Percentiles rank a stretch among this genome's conserved stretches.
Conservation (phyloP, 2,113 vertebrate genomes). For the Nestor notabilis region DNA sequence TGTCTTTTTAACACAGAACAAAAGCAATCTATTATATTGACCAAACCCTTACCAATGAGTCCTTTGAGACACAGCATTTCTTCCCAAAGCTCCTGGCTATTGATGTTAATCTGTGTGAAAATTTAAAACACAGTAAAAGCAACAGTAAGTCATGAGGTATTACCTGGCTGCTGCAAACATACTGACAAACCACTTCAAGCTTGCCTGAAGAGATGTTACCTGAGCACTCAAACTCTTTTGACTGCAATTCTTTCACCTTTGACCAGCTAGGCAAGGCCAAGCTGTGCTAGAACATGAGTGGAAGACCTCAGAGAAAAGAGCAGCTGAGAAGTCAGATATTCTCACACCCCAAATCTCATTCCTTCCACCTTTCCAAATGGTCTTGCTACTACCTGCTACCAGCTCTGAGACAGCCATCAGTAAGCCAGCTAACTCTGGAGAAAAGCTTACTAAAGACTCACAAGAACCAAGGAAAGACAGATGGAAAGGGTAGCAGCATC, state of each 20-base stretch:
- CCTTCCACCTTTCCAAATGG: background rate
- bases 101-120: slow-evolving; percentile 79
- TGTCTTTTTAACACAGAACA: background rate
- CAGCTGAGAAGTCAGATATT: background rate
- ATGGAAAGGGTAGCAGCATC: background rate
- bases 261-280: background rate
- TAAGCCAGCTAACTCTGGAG: background rate
- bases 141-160: background rate
- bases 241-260: background rate
- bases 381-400: background rate
- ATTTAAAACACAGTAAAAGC: background rate
- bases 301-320: background rate
- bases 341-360: background rate
- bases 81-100: slow-evolving; percentile 92
- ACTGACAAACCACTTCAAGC: background rate
- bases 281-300: background rate
- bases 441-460: background rate
- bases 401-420: background rate
- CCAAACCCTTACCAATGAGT: slow-evolving; percentile 82
- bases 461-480: background rate
- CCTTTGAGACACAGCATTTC: slow-evolving; percentile 87
- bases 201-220: background rate
- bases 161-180: background rate
- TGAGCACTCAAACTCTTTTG: background rate
- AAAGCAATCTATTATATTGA: background rate